These are phyloP conservation scores for Poeciliopsis retropinna DNA, from an alignment of 2,113 vertebrate species.

Conservation along the genomic window DNA sequence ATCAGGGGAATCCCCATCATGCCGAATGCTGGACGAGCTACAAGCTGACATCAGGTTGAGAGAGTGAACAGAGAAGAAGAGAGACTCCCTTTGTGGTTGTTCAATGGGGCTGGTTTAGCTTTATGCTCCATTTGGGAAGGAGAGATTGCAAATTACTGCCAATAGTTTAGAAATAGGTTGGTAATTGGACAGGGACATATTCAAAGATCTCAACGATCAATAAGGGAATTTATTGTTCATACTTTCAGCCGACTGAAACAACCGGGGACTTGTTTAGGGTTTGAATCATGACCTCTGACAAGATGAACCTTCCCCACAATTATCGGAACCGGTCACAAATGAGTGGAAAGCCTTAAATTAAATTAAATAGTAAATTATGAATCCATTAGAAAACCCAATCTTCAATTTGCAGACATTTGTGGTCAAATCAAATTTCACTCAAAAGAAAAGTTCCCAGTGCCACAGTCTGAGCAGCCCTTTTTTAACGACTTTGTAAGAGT, in stretches of 20 bases:
- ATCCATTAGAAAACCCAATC: not conserved
- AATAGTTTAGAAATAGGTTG: not conserved
- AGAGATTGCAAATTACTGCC: not conserved
- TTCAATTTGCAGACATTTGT: not conserved
- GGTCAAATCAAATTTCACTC: not conserved
- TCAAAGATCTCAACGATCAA: not conserved
- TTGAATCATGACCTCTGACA: not conserved
- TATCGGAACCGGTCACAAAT: not conserved
- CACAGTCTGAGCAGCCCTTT: not conserved
- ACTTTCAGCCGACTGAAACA: not conserved
- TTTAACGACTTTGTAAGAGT: not conserved
- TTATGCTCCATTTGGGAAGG: not conserved
- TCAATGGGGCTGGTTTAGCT: not conserved
- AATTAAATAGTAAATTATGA: not conserved
- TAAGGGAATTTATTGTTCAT: too few relatives aligned
- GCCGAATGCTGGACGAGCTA: slow-evolving; percentile 16
- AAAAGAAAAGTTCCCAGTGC: not conserved
- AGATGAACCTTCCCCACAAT: too few relatives aligned
- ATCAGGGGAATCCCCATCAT: slow-evolving; percentile 62
- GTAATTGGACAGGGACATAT: not conserved
- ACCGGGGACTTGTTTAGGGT: not conserved
- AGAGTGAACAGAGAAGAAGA: slow-evolving; percentile 16
- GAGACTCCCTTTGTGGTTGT: not conserved
- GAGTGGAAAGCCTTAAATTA: too few relatives aligned
- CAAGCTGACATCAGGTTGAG: slow-evolving; percentile 46